Conservation (phyloP, 1,140 invertebrate species). For the Hyphantria cunea region DNA sequence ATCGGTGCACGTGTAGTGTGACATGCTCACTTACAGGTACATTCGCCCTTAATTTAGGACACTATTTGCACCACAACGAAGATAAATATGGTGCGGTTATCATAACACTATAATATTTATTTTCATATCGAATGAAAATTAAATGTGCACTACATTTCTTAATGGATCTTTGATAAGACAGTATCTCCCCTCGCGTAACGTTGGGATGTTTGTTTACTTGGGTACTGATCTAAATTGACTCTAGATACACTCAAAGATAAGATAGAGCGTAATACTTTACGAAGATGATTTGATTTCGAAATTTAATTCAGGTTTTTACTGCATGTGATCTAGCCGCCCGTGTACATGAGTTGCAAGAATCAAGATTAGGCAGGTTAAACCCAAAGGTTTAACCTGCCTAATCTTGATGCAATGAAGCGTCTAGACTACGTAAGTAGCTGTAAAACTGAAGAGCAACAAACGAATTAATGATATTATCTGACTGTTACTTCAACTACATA, state of each 20-base stretch:
- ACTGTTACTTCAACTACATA: not conserved
- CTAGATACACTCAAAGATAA: constrained; percentile 2
- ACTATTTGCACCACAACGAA: constrained; percentile 7
- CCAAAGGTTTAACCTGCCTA: constrained; percentile 11
- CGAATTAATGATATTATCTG: constrained; percentile 6
- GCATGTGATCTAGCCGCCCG: too few species aligned
- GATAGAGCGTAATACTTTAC: constrained; percentile 1
- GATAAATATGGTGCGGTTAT: not conserved
- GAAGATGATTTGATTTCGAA: constrained; percentile 6
- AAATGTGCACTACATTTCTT: not conserved
- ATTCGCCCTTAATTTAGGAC: constrained; percentile 29
- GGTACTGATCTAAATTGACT: constrained; percentile 9
- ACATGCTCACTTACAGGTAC: constrained; percentile 35
- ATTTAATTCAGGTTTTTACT: not conserved
- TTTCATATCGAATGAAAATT: too few species aligned
- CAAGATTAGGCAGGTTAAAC: too few species aligned
- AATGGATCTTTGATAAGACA: not conserved
- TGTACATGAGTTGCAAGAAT: too few species aligned
- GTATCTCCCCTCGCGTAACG: constrained; percentile 14
- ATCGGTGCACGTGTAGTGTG: constrained; percentile 48
- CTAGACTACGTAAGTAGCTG: not conserved
- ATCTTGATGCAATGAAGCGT: constrained; percentile 14
- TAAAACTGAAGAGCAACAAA: too few species aligned
- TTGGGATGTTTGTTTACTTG: constrained; percentile 22
- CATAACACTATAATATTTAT: not conserved